Evolutionary conservation across 2,888 invertebrate genomes (phyloP).

Genomic region (Branchellion lobata): DNA sequence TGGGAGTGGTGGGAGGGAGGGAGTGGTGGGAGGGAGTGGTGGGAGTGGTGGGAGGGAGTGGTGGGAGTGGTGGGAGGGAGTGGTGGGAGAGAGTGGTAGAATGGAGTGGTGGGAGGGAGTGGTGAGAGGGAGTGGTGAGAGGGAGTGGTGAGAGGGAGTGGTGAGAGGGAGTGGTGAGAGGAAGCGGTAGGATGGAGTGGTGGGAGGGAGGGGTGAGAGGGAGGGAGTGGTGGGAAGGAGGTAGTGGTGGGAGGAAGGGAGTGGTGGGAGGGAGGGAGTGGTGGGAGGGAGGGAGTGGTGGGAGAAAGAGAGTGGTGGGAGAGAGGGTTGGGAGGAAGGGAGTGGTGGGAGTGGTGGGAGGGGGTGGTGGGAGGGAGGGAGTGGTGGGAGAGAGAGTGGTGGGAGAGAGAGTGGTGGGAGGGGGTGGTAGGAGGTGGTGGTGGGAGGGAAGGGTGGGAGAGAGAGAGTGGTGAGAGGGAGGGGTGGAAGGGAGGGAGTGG

Average conservation of each 20-base stretch:
- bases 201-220: constrained; percentile 13
- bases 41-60: not conserved
- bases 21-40: not conserved
- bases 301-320: too few species aligned
- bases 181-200: not conserved
- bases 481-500: not conserved
- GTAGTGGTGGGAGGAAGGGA: too few species aligned
- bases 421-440: not conserved
- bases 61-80: not conserved
- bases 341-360: not conserved
- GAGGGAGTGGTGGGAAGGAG: too few species aligned
- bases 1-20: not conserved
- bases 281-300: too few species aligned
- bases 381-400: not conserved
- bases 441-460: not conserved
- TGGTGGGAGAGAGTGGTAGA: not conserved
- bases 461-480: not conserved
- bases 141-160: not conserved
- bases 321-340: not conserved
- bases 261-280: too few species aligned
- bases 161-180: not conserved
- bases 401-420: not conserved
- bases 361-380: not conserved
- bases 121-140: not conserved
- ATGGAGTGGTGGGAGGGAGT: not conserved